phyloP scores from a whole-genome alignment of 2,113 vertebrate species.

The Sceloporus tristichus region DNA sequence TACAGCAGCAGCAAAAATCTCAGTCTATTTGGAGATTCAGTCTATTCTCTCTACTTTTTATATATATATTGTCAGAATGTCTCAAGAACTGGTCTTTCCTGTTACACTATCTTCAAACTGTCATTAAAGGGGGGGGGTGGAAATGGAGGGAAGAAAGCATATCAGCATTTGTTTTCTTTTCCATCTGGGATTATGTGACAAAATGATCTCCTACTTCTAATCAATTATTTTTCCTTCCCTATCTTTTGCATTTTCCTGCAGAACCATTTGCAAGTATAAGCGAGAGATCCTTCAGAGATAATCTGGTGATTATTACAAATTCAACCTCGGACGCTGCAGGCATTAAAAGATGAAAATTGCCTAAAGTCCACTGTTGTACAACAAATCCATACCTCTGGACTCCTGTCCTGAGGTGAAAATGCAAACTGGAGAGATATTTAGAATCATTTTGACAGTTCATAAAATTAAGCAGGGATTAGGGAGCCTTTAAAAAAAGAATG shows the following conservation, averaged over 20 bases:
- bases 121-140: constrained; percentile 25
- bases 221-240: constrained; percentile 72
- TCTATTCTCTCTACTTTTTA: not conserved
- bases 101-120: constrained; percentile 51
- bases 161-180: constrained; percentile 66
- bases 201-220: constrained; percentile 73
- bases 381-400: constrained; percentile 79
- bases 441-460: constrained; percentile 83
- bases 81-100: constrained; percentile 9
- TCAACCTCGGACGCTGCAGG: constrained; percentile 70
- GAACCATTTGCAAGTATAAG: constrained; percentile 80
- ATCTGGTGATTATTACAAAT: constrained; percentile 81
- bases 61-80: constrained; percentile 28
- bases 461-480: constrained; percentile 85
- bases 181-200: constrained; percentile 77
- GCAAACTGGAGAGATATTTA: constrained; percentile 81
- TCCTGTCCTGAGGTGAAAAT: constrained; percentile 83
- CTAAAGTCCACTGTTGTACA: constrained; percentile 77
- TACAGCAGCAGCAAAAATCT: not conserved
- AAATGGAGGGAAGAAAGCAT: constrained; percentile 32
- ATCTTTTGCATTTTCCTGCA: constrained; percentile 77
- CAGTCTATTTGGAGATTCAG: constrained; percentile 13
- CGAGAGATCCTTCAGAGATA: constrained; percentile 80
- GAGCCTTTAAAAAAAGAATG: constrained; percentile 70
- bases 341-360: constrained; percentile 84